Percentiles rank a stretch among this genome's conserved stretches.
Evolutionary conservation across 2,113 vertebrate species (phyloP).

Genomic region (Ciconia stormi): DNA sequence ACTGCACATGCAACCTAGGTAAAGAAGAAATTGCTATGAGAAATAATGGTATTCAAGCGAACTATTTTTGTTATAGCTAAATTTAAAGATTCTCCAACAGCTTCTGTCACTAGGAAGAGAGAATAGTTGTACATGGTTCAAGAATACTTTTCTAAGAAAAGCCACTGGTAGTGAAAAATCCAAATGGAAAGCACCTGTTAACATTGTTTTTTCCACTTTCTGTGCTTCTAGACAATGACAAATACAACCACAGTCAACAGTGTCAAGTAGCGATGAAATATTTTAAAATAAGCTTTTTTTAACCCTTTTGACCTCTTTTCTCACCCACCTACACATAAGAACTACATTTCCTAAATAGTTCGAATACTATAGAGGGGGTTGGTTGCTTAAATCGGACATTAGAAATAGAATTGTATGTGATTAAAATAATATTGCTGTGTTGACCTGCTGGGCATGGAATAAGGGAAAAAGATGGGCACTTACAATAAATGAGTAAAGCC

Average conservation of each 20-base stretch:
- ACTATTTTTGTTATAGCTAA: not conserved
- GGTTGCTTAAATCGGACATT: not conserved
- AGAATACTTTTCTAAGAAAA: not conserved
- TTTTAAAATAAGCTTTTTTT: not conserved
- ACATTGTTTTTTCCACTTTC: not conserved
- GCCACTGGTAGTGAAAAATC: not conserved
- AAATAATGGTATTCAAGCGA: not conserved
- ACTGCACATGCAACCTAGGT: not conserved
- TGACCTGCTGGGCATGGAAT: not conserved
- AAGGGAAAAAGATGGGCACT: not conserved
- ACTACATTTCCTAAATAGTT: not conserved
- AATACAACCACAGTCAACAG: not conserved
- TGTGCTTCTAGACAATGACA: not conserved
- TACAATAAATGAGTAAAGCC: not conserved
- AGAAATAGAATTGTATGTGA: not conserved
- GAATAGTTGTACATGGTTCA: not conserved
- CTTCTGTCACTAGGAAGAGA: slow-evolving; percentile 16
- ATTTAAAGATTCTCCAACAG: slow-evolving; percentile 50
- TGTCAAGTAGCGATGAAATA: not conserved
- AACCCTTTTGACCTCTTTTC: not conserved
- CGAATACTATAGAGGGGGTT: not conserved
- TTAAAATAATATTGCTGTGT: not conserved
- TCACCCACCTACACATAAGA: not conserved
- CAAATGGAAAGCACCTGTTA: not conserved
- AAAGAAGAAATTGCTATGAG: not conserved